Percentiles rank a stretch among this genome's conserved stretches.
These are phyloP conservation scores for Troides helena DNA, from an alignment of 2,888 invertebrate species.

Conservation along the genomic window DNA sequence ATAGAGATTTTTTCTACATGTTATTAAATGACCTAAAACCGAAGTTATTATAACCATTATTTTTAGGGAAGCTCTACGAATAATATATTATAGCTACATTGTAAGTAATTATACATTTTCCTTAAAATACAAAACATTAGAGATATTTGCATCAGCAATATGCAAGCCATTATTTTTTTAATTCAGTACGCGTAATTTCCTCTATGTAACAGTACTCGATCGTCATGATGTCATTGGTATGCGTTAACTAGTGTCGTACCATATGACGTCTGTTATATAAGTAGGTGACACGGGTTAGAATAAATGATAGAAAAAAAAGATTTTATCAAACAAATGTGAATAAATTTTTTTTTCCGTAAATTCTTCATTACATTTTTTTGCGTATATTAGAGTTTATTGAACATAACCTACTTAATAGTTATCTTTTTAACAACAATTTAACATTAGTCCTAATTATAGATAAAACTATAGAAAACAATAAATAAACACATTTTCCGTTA, in stretches of 20 bases:
- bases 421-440: neutral
- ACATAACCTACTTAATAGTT: neutral
- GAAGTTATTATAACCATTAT: neutral
- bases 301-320: neutral
- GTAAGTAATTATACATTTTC: too few relatives aligned
- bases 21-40: neutral
- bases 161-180: constrained; percentile 38
- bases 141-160: too few relatives aligned
- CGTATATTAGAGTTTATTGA: neutral
- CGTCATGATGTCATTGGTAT: constrained; percentile 74
- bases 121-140: too few relatives aligned
- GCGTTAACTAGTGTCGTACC: constrained; percentile 62
- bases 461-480: too few relatives aligned
- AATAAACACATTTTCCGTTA: too few relatives aligned
- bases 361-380: neutral
- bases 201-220: constrained; percentile 68
- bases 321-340: neutral
- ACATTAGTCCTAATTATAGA: neutral
- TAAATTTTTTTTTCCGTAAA: neutral
- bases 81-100: too few relatives aligned
- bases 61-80: too few relatives aligned
- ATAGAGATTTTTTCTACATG: neutral
- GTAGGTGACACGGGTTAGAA: constrained; percentile 32
- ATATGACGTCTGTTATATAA: constrained; percentile 52
- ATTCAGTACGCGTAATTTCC: constrained; percentile 63